A percentile compares a stretch with the other conserved stretches of the same genome.
phyloP scores from a whole-genome alignment of 2,888 invertebrate species.

The Phrixothrix hirtus region DNA sequence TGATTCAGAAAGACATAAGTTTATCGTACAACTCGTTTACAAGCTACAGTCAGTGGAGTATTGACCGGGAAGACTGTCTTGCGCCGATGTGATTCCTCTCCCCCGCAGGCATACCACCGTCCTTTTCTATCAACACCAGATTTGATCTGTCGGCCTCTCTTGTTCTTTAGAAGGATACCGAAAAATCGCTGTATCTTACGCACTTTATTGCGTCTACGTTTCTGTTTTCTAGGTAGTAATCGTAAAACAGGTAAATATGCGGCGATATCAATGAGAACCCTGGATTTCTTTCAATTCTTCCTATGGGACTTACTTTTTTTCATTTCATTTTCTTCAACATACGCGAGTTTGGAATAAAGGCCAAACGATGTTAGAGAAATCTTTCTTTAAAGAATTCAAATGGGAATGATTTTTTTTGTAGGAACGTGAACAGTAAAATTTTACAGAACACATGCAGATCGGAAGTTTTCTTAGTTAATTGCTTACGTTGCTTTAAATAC shows the following conservation, averaged over 20 bases:
- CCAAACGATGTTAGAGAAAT: too few relatives aligned
- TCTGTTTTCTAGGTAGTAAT: slow-evolving; percentile 29
- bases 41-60: slow-evolving; percentile 35
- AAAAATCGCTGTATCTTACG: slow-evolving; percentile 26
- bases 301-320: not conserved
- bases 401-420: too few relatives aligned
- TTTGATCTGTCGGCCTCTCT: slow-evolving; percentile 4
- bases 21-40: slow-evolving; percentile 26
- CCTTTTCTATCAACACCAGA: slow-evolving; percentile 7
- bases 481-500: too few relatives aligned
- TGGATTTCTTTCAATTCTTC: slow-evolving; percentile 9
- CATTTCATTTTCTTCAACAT: not conserved
- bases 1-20: too few relatives aligned
- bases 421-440: too few relatives aligned
- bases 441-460: too few relatives aligned
- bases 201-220: slow-evolving; percentile 31
- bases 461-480: too few relatives aligned
- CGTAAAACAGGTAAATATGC: slow-evolving; percentile 27
- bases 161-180: slow-evolving; percentile 22
- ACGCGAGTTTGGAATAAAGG: not conserved
- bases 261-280: slow-evolving; percentile 19
- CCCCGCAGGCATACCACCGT: slow-evolving; percentile 26
- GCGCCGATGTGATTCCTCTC: slow-evolving; percentile 34
- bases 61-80: slow-evolving; percentile 39
- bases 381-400: too few relatives aligned